A percentile compares a stretch with the other conserved stretches of the same genome.
phyloP scores from a whole-genome alignment of 30 jellyfish, hydroid and myxozoan species.

The Turritopsis dohrnii region DNA sequence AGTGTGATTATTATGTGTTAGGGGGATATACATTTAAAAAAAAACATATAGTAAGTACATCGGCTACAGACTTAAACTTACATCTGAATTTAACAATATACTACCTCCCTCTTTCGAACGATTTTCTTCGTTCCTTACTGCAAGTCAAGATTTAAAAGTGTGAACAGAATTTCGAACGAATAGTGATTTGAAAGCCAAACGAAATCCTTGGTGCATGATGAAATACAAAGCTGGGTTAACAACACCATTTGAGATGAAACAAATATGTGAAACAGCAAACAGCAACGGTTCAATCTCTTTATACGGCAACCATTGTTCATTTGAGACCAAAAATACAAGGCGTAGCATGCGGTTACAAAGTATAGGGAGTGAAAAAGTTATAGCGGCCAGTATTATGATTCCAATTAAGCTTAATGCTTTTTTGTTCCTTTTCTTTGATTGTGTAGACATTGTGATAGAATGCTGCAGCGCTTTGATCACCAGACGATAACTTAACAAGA shows the following conservation, averaged over 20 bases:
- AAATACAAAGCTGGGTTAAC: not conserved
- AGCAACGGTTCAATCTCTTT: not conserved
- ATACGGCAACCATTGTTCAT: not conserved
- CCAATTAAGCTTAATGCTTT: not conserved
- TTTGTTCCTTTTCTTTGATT: not conserved
- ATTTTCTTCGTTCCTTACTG: too few relatives aligned
- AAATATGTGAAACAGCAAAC: not conserved
- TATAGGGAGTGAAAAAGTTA: not conserved
- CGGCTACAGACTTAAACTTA: too few relatives aligned
- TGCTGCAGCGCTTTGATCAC: not conserved
- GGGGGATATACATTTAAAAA: too few relatives aligned
- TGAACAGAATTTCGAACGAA: too few relatives aligned
- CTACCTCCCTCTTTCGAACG: too few relatives aligned
- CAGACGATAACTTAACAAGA: not conserved
- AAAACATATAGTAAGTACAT: too few relatives aligned
- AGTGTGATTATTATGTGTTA: too few relatives aligned
- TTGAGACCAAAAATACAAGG: not conserved
- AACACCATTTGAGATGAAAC: not conserved
- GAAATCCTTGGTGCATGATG: not conserved
- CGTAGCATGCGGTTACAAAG: not conserved
- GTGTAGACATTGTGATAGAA: not conserved
- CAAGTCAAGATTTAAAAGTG: too few relatives aligned
- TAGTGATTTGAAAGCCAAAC: not conserved
- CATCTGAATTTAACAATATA: too few relatives aligned
- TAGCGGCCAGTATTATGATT: not conserved